phyloP scores from a whole-genome alignment of 1,140 invertebrate genomes.

The Drosophila malerkotliana region DNA sequence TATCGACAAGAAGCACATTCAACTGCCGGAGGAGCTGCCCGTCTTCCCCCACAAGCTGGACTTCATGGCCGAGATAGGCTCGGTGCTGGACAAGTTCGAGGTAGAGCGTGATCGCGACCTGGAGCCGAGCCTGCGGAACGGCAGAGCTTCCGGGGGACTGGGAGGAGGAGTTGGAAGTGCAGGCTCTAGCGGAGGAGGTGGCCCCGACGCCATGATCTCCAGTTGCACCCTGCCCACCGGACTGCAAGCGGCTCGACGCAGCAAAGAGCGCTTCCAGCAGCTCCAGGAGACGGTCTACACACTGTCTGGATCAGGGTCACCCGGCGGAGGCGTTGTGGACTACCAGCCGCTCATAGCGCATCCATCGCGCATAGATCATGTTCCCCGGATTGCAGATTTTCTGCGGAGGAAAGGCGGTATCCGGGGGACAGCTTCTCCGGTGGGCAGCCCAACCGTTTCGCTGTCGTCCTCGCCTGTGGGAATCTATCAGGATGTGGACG shows the following conservation, averaged over 20 bases:
- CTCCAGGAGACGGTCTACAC: constrained; percentile 79
- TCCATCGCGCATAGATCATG: constrained; percentile 78
- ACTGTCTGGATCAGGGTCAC: constrained; percentile 45
- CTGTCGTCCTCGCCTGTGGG: constrained; percentile 83
- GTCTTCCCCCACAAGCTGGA: constrained; percentile 95
- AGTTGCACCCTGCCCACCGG: constrained; percentile 87
- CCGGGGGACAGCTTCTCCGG: constrained; percentile 85
- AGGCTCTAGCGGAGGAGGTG: constrained; percentile 50
- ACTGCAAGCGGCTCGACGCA: constrained; percentile 78
- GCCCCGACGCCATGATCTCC: constrained; percentile 85
- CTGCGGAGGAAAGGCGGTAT: constrained; percentile 73
- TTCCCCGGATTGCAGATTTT: constrained; percentile 79
- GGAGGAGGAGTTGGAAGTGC: not conserved
- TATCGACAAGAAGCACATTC: constrained; percentile 95
- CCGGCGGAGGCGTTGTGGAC: constrained; percentile 54
- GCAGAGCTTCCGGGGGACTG: constrained; percentile 55
- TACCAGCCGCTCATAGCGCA: constrained; percentile 81
- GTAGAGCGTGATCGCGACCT: constrained; percentile 73
- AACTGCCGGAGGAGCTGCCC: constrained; percentile 97
- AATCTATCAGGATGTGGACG: constrained; percentile 76
- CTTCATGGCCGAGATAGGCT: constrained; percentile 93
- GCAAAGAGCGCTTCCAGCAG: constrained; percentile 77
- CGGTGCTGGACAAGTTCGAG: constrained; percentile 90
- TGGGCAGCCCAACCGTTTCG: constrained; percentile 86
- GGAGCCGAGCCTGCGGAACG: constrained; percentile 67